These are phyloP conservation scores for Apocrypta bakeri DNA, from an alignment of 1,140 invertebrate species.

Conservation along the genomic window DNA sequence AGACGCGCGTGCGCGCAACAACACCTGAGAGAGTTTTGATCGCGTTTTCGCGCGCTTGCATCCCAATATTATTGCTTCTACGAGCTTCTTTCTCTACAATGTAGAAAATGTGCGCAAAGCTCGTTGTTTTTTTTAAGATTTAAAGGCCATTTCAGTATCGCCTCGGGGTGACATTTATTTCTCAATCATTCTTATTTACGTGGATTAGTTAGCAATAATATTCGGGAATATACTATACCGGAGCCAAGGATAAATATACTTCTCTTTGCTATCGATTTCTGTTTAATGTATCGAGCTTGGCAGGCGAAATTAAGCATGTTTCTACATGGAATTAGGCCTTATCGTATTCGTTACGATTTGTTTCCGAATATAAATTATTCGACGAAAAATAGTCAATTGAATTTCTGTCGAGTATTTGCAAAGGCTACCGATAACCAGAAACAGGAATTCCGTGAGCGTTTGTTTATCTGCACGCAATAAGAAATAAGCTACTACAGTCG, in stretches of 20 bases:
- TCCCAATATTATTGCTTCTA: too few relatives aligned
- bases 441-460: neutral
- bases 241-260: neutral
- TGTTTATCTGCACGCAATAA: neutral
- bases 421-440: neutral
- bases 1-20: neutral
- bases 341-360: neutral
- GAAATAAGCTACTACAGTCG: constrained; percentile 39
- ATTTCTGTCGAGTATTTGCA: neutral
- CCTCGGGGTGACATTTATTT: neutral
- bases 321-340: constrained; percentile 56
- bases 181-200: neutral
- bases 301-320: constrained; percentile 25
- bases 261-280: neutral
- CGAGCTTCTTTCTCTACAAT: too few relatives aligned
- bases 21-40: neutral
- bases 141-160: neutral
- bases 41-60: neutral
- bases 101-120: too few relatives aligned
- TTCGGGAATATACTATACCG: neutral
- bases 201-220: neutral
- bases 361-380: constrained; percentile 50
- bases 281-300: too few relatives aligned
- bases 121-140: neutral
- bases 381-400: neutral